Evolutionary conservation across 2,113 vertebrate species (phyloP), one percentile per base, ranked within the genome.

Genomic region (Hydropotes inermis): DNA sequence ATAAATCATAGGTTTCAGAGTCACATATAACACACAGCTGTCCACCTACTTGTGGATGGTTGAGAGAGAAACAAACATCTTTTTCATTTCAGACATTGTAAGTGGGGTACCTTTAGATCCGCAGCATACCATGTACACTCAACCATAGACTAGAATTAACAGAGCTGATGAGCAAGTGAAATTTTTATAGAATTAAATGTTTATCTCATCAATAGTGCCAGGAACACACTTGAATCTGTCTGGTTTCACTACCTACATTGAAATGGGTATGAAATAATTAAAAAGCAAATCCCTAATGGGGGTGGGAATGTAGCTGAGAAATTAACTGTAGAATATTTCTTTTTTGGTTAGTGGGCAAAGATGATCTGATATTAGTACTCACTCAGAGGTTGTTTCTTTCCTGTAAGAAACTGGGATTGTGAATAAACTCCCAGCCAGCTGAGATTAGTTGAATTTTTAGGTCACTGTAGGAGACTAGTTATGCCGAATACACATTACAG

Each of bases 301-400:
- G 12, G 19, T 39, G 93, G 50, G 61, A 94, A 79, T 78, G 36
- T 82, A 96, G 55, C 67, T 95, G 57, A 82, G 84, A 95, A 84
- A 95, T 93, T 91, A 96, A 83, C 58, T 23, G 45, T 74, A 30
- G 43, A 89, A 83, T 89, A 81, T 64, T 87, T 81, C 4, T 54
- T 79, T 92, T 93, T 47, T 86, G n/a, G 52, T 91, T 95, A 91
- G 87, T 70, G 43, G 50, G 47, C 47, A 94, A 94, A 88, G 36
- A 88, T 74, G 7, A 85, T 74, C 36, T 96, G 27, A 61, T 91
- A 74, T 61, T 87, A 94, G 45, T 70, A 85, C 33, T 96, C 50
- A 96, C 45, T 17, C 61, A 96, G 39, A 67, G n/a, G 25, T 61
- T 30, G 9, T 96, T 87, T 83, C 39, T 89, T 89, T 88, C 47